A percentile compares a stretch with the other conserved stretches of the same genome.
phyloP scores from a whole-genome alignment of 1,140 invertebrate genomes.

The Laupala kohalensis region DNA sequence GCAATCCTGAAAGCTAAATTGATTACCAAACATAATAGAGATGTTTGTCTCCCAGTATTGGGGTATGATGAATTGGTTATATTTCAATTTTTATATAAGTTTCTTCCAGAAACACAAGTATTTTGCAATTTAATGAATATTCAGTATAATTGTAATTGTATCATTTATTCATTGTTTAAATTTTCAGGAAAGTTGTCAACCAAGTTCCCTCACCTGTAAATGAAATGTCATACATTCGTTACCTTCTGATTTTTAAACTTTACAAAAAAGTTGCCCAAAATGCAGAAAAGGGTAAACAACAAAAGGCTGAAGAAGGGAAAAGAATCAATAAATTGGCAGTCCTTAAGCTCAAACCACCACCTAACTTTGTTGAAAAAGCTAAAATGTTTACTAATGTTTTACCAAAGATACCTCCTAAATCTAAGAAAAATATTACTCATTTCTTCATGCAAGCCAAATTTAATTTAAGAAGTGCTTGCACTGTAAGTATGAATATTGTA shows the following conservation, averaged over 20 bases:
- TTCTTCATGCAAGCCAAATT: constrained; percentile 17
- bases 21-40: constrained; percentile 16
- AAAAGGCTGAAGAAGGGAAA: constrained; percentile 14
- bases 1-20: constrained; percentile 19
- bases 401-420: constrained; percentile 12
- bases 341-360: constrained; percentile 11
- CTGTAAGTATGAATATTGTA: constrained; percentile 14
- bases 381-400: constrained; percentile 11
- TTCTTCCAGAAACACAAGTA: neutral
- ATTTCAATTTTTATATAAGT: neutral
- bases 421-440: constrained; percentile 12
- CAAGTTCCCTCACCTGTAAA: constrained; percentile 4
- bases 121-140: neutral
- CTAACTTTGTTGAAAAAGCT: constrained; percentile 2
- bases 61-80: constrained; percentile 14
- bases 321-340: constrained; percentile 15
- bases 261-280: constrained; percentile 16
- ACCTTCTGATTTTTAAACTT: constrained; percentile 19
- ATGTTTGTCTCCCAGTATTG: constrained; percentile 19
- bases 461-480: constrained; percentile 11
- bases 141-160: neutral
- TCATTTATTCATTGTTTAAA: neutral
- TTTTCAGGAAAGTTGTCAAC: constrained; percentile 15
- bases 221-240: constrained; percentile 18
- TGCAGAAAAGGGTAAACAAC: neutral